phyloP scores from a whole-genome alignment of 2,113 vertebrate species.

The Furnarius figulus region DNA sequence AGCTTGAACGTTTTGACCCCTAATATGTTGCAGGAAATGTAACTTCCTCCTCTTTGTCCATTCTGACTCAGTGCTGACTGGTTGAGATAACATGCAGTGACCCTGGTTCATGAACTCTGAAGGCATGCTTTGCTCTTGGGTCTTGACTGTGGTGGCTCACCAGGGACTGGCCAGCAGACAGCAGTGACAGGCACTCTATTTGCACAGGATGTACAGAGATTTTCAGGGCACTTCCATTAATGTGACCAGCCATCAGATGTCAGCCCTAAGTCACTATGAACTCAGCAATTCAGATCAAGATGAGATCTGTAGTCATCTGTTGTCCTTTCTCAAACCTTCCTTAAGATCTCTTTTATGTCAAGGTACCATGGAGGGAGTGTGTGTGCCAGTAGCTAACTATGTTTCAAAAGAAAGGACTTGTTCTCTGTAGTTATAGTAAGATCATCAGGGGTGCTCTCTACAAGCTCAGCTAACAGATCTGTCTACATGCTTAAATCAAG shows the following conservation, averaged over 20 bases:
- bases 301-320: background rate
- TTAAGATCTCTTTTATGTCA: background rate
- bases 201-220: background rate
- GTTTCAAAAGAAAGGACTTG: background rate
- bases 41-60: background rate
- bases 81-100: rapidly evolving
- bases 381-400: background rate
- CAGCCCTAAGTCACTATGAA: background rate
- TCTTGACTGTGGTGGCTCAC: rapidly evolving
- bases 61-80: background rate
- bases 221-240: background rate
- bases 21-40: background rate
- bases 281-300: background rate
- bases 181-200: no score
- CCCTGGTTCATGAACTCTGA: rapidly evolving
- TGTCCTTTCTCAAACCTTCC: background rate
- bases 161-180: background rate
- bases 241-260: background rate
- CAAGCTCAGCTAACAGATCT: background rate
- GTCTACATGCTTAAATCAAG: background rate
- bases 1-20: background rate
- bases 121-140: rapidly evolving
- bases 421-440: background rate
- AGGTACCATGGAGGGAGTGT: background rate
- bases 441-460: background rate